phyloP scores from a whole-genome alignment of 1,140 invertebrate species.

The Gonatopus flavifemur region DNA sequence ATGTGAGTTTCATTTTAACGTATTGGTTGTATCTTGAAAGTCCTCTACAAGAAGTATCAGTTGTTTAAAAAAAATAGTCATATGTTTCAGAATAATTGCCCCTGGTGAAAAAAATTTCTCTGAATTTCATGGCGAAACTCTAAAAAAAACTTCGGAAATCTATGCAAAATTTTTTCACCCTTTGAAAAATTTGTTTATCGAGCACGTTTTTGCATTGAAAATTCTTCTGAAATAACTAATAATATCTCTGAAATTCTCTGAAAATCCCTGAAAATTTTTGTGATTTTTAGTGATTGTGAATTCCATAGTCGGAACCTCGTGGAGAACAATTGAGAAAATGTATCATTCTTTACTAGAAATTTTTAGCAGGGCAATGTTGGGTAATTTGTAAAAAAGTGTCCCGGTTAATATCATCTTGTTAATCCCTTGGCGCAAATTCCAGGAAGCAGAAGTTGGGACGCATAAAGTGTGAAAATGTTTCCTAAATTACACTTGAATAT shows the following conservation, averaged over 20 bases:
- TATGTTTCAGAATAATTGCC: background rate
- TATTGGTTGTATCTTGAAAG: background rate
- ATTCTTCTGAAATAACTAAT: conserved; percentile 33
- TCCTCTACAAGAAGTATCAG: background rate
- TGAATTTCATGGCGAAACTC: too few species aligned
- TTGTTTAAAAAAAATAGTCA: background rate
- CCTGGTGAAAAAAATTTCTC: background rate
- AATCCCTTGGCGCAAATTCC: too few species aligned
- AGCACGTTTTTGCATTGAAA: conserved; percentile 29
- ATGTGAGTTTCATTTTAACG: background rate
- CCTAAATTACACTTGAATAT: too few species aligned
- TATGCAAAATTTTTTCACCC: conserved; percentile 6
- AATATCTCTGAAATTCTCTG: conserved; percentile 2
- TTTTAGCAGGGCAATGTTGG: too few species aligned
- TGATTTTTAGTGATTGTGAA: background rate
- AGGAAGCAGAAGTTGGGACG: too few species aligned
- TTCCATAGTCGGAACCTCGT: too few species aligned
- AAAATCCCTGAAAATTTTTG: background rate
- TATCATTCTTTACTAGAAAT: too few species aligned
- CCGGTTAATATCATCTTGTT: too few species aligned
- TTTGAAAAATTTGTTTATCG: conserved; percentile 25
- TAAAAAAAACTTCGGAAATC: conserved; percentile 3
- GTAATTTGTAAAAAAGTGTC: too few species aligned
- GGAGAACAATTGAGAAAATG: too few species aligned
- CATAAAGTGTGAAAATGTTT: too few species aligned